Conservation (phyloP, 2,888 invertebrate species). For the Aricia artaxerxes region DNA sequence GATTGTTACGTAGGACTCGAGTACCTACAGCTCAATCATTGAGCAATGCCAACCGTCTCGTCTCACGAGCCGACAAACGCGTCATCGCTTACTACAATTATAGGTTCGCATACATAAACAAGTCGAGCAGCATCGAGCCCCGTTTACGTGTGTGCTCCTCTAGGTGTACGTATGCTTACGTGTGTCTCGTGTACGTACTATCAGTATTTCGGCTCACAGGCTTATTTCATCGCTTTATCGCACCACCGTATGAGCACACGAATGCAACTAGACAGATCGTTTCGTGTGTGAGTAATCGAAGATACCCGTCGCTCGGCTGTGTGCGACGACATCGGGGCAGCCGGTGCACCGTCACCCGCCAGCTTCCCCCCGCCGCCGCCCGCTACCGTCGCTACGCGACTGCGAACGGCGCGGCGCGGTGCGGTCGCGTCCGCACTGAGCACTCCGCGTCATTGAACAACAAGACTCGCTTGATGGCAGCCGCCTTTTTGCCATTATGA, state of each 20-base stretch:
- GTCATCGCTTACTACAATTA: slow-evolving; percentile 77
- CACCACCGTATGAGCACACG: slow-evolving; percentile 69
- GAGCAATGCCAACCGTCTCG: slow-evolving; percentile 79
- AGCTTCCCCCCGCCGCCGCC: slow-evolving; percentile 56
- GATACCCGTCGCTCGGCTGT: slow-evolving; percentile 57
- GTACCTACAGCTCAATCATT: slow-evolving; percentile 78
- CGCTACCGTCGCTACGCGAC: slow-evolving; percentile 71
- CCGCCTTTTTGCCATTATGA: slow-evolving; percentile 78
- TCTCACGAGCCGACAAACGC: slow-evolving; percentile 77
- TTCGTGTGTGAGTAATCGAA: slow-evolving; percentile 58
- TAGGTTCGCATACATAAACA: slow-evolving; percentile 72
- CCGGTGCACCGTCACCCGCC: slow-evolving; percentile 73
- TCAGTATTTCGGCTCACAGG: slow-evolving; percentile 56
- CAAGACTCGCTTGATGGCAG: slow-evolving; percentile 79
- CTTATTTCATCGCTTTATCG: slow-evolving; percentile 56
- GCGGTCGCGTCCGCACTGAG: slow-evolving; percentile 58
- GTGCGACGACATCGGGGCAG: slow-evolving; percentile 77
- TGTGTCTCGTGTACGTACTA: slow-evolving; percentile 49
- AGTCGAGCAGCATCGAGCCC: slow-evolving; percentile 72
- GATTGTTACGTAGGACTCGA: slow-evolving; percentile 66
- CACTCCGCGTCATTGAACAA: slow-evolving; percentile 74
- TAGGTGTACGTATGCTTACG: slow-evolving; percentile 59
- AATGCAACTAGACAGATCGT: slow-evolving; percentile 70
- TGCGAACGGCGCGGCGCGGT: slow-evolving; percentile 71
- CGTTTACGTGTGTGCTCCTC: slow-evolving; percentile 61